These are phyloP conservation scores for Rhinella marina DNA, from an alignment of 2,797 vertebrate genomes.

Conservation along the genomic window DNA sequence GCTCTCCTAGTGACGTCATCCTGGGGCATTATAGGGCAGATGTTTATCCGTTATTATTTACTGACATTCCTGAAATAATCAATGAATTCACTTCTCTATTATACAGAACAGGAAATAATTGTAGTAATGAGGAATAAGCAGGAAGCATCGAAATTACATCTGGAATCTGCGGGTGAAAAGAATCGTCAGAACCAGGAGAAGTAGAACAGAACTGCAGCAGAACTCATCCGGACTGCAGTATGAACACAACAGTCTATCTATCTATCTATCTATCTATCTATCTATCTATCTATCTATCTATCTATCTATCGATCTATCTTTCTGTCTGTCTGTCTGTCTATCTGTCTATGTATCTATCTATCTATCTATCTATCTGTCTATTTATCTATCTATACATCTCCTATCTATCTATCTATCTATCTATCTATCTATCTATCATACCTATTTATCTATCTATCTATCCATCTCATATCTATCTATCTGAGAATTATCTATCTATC, in stretches of 20 bases:
- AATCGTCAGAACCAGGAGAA: too few species aligned
- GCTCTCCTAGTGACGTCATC: too few species aligned
- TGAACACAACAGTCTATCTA: neutral
- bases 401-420: neutral
- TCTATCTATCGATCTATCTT: neutral
- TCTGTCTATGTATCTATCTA: neutral
- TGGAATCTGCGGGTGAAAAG: too few species aligned
- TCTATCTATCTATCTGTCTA: neutral
- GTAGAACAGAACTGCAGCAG: too few species aligned
- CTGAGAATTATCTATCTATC: neutral
- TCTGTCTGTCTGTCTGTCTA: neutral
- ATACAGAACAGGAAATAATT: too few species aligned
- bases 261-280: neutral
- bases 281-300: neutral
- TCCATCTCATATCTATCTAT: neutral
- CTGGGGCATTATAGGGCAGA: too few species aligned
- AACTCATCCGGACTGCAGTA: too few species aligned
- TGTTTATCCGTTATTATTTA: too few species aligned
- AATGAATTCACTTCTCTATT: too few species aligned
- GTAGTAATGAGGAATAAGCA: too few species aligned
- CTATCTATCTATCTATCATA: slow-evolving; percentile 20
- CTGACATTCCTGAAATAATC: too few species aligned
- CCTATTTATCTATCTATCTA: slow-evolving; percentile 21
- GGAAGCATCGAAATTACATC: too few species aligned
- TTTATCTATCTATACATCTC: neutral